Conservation (phyloP, 2,797 vertebrate genomes). For the Zonotrichia albicollis region DNA sequence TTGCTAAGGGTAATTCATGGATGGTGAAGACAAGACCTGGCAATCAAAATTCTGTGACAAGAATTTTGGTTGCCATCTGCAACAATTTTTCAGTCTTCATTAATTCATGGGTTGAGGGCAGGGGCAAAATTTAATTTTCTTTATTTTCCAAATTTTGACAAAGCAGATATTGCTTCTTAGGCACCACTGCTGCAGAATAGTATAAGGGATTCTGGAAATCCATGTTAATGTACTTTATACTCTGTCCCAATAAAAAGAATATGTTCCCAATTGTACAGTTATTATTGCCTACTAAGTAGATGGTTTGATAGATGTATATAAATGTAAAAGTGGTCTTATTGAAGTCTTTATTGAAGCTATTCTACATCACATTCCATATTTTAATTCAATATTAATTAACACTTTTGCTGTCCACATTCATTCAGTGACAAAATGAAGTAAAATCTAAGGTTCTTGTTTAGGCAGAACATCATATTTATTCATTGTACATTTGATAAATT, state of each 20-base stretch:
- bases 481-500: neutral
- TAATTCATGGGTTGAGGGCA: neutral
- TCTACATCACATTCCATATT: neutral
- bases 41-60: neutral
- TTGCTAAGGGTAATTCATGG: neutral
- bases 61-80: neutral
- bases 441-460: constrained; percentile 19
- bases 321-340: neutral
- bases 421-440: constrained; percentile 12
- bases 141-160: neutral
- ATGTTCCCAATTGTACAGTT: neutral
- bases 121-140: neutral
- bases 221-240: neutral
- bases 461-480: neutral
- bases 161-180: neutral
- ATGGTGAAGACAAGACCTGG: neutral
- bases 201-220: neutral
- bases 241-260: neutral
- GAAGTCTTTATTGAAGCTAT: neutral
- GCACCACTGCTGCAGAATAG: neutral
- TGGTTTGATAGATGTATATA: neutral
- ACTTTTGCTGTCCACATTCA: neutral
- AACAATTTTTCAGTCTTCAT: neutral
- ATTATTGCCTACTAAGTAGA: neutral
- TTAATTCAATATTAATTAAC: constrained; percentile 24